These are phyloP conservation scores for Arrhamphus sclerolepis DNA, from an alignment of 2,797 vertebrate species.

Conservation along the genomic window DNA sequence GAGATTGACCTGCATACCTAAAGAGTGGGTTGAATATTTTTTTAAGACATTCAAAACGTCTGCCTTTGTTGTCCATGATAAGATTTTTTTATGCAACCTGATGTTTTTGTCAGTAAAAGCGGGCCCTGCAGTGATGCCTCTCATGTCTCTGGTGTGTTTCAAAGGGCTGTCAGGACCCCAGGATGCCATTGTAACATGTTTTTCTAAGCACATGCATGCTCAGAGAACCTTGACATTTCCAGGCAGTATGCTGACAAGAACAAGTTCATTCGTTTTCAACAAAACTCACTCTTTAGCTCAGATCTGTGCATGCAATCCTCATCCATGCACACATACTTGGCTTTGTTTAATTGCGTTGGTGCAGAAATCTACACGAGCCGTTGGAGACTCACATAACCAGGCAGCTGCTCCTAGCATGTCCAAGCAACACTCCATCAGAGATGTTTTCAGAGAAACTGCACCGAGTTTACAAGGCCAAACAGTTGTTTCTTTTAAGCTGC, in stretches of 20 bases:
- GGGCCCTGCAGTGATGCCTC: too few species aligned
- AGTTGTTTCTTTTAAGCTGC: conserved; percentile 15
- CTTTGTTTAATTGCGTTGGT: background rate
- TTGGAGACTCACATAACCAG: background rate
- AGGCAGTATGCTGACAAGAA: background rate
- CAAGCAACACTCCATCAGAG: background rate
- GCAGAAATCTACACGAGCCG: conserved; percentile 18
- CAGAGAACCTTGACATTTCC: background rate
- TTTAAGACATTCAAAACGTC: too few species aligned
- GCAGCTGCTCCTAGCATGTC: conserved; percentile 16
- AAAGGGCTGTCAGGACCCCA: too few species aligned
- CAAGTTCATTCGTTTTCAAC: background rate
- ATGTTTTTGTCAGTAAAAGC: too few species aligned
- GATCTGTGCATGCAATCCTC: background rate
- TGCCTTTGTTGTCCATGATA: too few species aligned
- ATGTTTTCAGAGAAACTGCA: background rate
- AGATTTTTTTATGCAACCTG: too few species aligned
- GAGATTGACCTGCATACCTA: too few species aligned
- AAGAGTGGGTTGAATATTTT: too few species aligned
- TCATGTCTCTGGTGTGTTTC: too few species aligned
- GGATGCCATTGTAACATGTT: background rate
- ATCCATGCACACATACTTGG: background rate
- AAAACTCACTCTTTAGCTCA: background rate
- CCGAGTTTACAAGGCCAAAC: background rate
- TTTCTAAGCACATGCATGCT: background rate